Evolutionary conservation across 2,797 vertebrate species (phyloP).

Genomic region (Hyperoplus lanceolatus): DNA sequence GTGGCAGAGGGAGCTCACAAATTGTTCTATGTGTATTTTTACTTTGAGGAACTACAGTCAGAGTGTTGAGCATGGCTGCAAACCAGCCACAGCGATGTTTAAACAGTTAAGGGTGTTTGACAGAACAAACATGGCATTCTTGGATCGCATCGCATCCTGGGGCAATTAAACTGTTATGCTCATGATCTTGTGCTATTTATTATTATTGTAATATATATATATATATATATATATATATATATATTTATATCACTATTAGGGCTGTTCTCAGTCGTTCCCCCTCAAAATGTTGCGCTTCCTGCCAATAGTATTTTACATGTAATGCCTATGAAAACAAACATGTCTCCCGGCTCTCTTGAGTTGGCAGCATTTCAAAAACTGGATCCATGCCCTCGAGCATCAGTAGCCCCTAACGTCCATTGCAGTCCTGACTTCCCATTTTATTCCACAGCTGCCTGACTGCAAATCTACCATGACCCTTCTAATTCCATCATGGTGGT

Average conservation of each 20-base stretch:
- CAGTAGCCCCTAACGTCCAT: constrained; percentile 38
- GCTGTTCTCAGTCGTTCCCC: constrained; percentile 24
- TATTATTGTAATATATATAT: constrained; percentile 44
- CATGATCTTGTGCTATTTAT: constrained; percentile 58
- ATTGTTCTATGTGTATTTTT: constrained; percentile 45
- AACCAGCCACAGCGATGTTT: constrained; percentile 39
- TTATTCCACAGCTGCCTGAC: constrained; percentile 44
- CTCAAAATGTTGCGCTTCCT: constrained; percentile 40
- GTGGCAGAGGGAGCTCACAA: constrained; percentile 37
- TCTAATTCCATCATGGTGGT: constrained; percentile 35
- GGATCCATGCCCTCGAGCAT: constrained; percentile 48
- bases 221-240: constrained; percentile 30
- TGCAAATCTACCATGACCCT: constrained; percentile 42
- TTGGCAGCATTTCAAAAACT: constrained; percentile 66
- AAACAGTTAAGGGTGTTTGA: constrained; percentile 39
- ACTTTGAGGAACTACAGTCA: constrained; percentile 25
- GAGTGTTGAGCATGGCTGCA: neutral
- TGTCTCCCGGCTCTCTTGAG: constrained; percentile 46
- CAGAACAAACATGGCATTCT: constrained; percentile 43
- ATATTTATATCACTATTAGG: constrained; percentile 25
- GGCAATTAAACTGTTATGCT: constrained; percentile 52
- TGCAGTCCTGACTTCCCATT: constrained; percentile 28
- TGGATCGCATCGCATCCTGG: constrained; percentile 35
- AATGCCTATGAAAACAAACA: constrained; percentile 69
- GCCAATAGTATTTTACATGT: constrained; percentile 61